Base-by-base conservation (phyloP, 1,140 invertebrate species). In the Dryas iulia region DNA sequence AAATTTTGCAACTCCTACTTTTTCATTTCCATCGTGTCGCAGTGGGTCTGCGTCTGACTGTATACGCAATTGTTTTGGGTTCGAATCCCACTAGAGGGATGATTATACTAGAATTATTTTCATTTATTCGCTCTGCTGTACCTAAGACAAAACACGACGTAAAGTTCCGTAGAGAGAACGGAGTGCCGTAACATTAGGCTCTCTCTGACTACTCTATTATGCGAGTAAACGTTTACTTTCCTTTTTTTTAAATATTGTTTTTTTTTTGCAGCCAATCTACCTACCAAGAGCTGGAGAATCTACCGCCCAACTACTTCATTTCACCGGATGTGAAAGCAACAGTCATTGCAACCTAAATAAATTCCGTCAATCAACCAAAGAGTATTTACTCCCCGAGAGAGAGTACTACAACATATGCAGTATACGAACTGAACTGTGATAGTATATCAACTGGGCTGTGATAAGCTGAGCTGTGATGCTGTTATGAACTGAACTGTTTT, bases 201-300 rank as follows among this genome's bases (percentile, higher is more conserved):
- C n/a, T n/a, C n/a, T n/a, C n/a, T n/a, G n/a, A n/a, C n/a, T n/a
- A n/a, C n/a, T n/a, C n/a, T n/a, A n/a, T n/a, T n/a, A n/a, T n/a
- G n/a, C n/a, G n/a, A n/a, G n/a, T n/a, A n/a, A n/a, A n/a, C n/a
- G n/a, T n/a, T n/a, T n/a, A n/a, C n/a, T n/a, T n/a, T n/a, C n/a
- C n/a, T n/a, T n/a, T n/a, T n/a, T n/a, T n/a, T n/a, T n/a, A 67
- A 53, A 25, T 67, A 8, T 28, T 30, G 11, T 59, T 64, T n/a
- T 57, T 14, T 82, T 83, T 14, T 82, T 83, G 7, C 82, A 90
- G 88, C 84, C 88, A 0, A 77, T 90, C 1, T 90, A 85, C 67
- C 54, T 90, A 0, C 66, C 83, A 2, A 77, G 79, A 71, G 86
- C 88, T 12, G 88, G 88, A 1, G 71, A 81, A 11, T 77, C 79